These are phyloP conservation scores for Autographa gamma DNA, from an alignment of 2,888 invertebrate species.

Conservation along the genomic window DNA sequence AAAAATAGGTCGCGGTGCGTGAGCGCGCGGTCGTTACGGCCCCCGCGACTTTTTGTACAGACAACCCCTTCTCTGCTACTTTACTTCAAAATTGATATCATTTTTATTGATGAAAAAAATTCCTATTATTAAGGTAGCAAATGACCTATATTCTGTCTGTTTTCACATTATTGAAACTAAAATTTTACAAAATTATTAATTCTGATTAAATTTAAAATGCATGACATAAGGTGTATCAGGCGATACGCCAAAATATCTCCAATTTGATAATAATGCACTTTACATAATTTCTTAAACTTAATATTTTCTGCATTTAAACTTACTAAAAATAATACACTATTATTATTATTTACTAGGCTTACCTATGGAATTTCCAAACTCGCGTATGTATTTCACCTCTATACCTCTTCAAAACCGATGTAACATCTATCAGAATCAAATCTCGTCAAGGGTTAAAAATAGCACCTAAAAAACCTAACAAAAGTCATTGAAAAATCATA, in stretches of 20 bases:
- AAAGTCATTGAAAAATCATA: constrained; percentile 53
- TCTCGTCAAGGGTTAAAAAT: constrained; percentile 17
- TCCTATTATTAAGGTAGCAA: not conserved
- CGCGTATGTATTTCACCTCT: no score
- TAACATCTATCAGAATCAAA: constrained; percentile 11
- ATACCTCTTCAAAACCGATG: constrained; percentile 9
- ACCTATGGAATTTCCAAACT: no score
- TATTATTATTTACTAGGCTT: no score
- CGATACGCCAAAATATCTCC: no score
- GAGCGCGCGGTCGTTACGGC: constrained; percentile 77
- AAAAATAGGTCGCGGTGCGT: constrained; percentile 87
- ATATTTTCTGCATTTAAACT: no score
- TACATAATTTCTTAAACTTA: no score
- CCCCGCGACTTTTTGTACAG: constrained; percentile 73
- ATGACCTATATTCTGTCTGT: not conserved
- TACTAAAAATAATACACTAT: no score
- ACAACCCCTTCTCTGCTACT: constrained; percentile 57
- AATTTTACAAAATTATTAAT: no score
- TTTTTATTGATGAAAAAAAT: constrained; percentile 27
- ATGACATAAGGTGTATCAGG: no score
- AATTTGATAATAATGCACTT: no score
- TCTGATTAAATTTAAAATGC: no score
- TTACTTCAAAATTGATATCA: constrained; percentile 38
- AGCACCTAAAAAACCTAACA: constrained; percentile 37
- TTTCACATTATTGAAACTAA: not conserved